Base-by-base conservation (phyloP, 2,113 vertebrate genomes). In the Cyanoramphus novaezelandiae region DNA sequence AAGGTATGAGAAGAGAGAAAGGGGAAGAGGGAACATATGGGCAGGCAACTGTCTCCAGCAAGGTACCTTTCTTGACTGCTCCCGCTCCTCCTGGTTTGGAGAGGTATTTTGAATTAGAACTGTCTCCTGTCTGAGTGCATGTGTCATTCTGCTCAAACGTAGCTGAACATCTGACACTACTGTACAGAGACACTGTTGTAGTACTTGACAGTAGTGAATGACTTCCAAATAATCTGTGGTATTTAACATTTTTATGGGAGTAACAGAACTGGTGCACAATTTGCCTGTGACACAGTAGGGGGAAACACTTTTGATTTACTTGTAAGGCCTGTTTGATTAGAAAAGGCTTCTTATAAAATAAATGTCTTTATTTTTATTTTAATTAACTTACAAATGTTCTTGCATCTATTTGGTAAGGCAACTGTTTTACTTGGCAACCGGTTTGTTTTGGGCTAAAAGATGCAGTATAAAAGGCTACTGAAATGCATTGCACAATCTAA, bases 281-380 rank as follows among this genome's bases (percentile, higher is more conserved):
- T 85, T 80, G 49, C 33, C 50, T 5, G 1, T 2, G 19, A 69
- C 19, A 12, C 0, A 0, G 33, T 29, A 70, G 11, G 86, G 86
- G 35, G 84, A 91, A 96, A 74, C 21, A 60, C 43, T 85, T 49
- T 49, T 33, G 46, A 76, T 57, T 87, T 92, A 76, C 82, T 82
- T 0, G 0, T 53, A 55, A 57, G 50, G 17, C 63, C n/a, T 68
- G 43, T 89, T 71, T 67, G 43, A 84, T 49, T 68, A 87, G 46
- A 91, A 46, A 85, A 67, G 15, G 19, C 31, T 33, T 81, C 86
- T 76, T 59, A 69, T 27, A 87, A 92, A 89, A 82, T 33, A 79
- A 69, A 75, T 57, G 15, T 35, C 59, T 82, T 82, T 92, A 62
- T 86, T 88, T 92, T 80, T 29, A 78, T 89, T 93, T 91, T 95